Percentiles rank a stretch among this genome's conserved stretches.
These are phyloP conservation scores for Schizopygopsis malacanthus DNA, from an alignment of 2,797 vertebrate species.

Conservation along the genomic window DNA sequence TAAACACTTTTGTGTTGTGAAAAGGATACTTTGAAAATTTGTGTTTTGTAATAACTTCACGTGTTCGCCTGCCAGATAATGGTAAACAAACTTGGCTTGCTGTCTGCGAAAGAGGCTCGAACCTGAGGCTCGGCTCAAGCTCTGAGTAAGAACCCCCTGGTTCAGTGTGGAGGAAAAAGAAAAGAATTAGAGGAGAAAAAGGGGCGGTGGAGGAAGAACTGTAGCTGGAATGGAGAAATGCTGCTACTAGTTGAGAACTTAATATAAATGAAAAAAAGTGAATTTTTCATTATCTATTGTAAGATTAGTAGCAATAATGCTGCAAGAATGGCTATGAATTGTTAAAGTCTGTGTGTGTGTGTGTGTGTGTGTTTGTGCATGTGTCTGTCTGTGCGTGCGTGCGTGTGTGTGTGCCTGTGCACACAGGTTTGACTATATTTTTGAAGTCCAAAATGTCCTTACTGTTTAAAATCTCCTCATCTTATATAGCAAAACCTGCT, in stretches of 20 bases:
- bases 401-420: neutral
- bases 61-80: neutral
- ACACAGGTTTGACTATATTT: too few species aligned
- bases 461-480: too few species aligned
- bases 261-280: neutral
- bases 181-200: neutral
- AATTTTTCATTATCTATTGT: neutral
- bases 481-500: too few species aligned
- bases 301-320: neutral
- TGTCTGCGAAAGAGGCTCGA: neutral
- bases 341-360: too few species aligned
- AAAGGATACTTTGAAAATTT: too few species aligned
- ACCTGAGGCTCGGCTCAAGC: neutral
- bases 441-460: too few species aligned
- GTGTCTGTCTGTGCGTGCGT: constrained; percentile 11
- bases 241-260: neutral
- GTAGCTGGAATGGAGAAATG: neutral
- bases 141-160: neutral
- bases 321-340: too few species aligned
- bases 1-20: too few species aligned
- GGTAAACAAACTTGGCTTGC: neutral
- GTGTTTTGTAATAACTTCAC: too few species aligned
- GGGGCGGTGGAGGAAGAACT: neutral
- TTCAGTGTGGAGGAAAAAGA: neutral
- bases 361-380: neutral